Base-by-base conservation (phyloP, 92 coral and sea anemone species). In the Zoanthus sociatus region DNA sequence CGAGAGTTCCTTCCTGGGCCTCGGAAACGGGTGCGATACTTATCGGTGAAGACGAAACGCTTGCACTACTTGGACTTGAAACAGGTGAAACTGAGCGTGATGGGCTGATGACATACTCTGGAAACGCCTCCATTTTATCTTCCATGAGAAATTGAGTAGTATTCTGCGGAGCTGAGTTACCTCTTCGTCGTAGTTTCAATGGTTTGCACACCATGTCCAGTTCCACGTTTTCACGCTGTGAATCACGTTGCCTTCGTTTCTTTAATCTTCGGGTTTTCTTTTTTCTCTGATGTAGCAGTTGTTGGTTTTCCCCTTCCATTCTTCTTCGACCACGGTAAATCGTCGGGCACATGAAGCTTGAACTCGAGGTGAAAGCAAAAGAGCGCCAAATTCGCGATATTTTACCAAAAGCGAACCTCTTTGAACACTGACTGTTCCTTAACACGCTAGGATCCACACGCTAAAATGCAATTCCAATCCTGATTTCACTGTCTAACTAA, bases 91-190 rank as follows among this genome's bases (percentile, higher is more conserved):
- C 47, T 14, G 95, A 73, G 33, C 94, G 93, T 1, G 91, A 91
- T 14, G 81, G 83, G 50, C 72, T 84, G 17, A 84, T 77, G 15
- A 83, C 68, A 87, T 82, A 83, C 66, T 89, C 90, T 3, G 98
- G 96, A 18, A 90, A 55, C 53, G 89, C 84, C 66, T 95, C 97
- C 75, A 81, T 48, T 76, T 93, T 91, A 73, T 97, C 99, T 88
- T 90, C 98, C 93, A 97, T 97, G 76, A 97, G 87, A 86, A 97
- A 97, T 78, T 97, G 99, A 32, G 99, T 97, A 8, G 99, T 97
- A 50, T 97, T 97, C 88, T 92, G 95, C 11, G 99, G 99, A 37
- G 99, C 99, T 47, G 93, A 92, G 31, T 90, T 91, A 76, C 90
- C 91, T 78, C 83, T 89, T 88, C 83, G 78, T 53, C 44, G 77